Conservation (phyloP, 1,140 invertebrate species). For the Streblospio benedicti region DNA sequence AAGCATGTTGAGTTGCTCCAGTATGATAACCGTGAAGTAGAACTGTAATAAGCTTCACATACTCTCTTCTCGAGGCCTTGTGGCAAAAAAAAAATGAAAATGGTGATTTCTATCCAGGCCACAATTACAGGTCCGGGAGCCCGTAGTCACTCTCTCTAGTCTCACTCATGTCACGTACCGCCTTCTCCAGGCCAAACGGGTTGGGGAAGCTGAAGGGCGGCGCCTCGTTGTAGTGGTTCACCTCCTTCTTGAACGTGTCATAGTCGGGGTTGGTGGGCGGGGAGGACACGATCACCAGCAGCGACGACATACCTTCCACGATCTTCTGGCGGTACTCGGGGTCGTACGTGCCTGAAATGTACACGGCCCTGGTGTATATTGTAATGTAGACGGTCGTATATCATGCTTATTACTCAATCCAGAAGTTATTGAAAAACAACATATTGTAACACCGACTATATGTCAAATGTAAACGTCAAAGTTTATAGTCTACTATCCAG, state of each 20-base stretch:
- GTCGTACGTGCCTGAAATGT: slow-evolving; percentile 1
- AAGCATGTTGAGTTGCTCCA: too few relatives aligned
- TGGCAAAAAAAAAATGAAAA: neutral
- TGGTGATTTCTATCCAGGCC: too few relatives aligned
- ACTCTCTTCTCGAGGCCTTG: too few relatives aligned
- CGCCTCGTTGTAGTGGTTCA: slow-evolving; percentile 64
- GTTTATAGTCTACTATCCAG: too few relatives aligned
- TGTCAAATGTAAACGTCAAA: neutral
- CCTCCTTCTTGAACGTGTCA: slow-evolving; percentile 65
- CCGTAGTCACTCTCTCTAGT: too few relatives aligned
- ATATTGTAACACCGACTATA: neutral
- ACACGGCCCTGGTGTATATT: neutral
- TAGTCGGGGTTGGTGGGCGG: slow-evolving; percentile 66
- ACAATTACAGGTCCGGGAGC: too few relatives aligned
- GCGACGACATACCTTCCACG: slow-evolving; percentile 56
- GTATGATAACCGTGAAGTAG: too few relatives aligned
- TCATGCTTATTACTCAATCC: neutral
- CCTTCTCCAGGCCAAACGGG: slow-evolving; percentile 50
- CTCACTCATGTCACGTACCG: neutral
- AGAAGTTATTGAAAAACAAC: neutral
- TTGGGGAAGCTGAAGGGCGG: slow-evolving; percentile 72
- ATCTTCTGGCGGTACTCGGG: slow-evolving; percentile 15
- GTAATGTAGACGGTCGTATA: neutral
- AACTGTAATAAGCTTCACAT: too few relatives aligned
- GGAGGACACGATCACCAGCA: slow-evolving; percentile 75